Evolutionary conservation across 2,113 vertebrate genomes (phyloP).

Genomic region (Hassar affinis): DNA sequence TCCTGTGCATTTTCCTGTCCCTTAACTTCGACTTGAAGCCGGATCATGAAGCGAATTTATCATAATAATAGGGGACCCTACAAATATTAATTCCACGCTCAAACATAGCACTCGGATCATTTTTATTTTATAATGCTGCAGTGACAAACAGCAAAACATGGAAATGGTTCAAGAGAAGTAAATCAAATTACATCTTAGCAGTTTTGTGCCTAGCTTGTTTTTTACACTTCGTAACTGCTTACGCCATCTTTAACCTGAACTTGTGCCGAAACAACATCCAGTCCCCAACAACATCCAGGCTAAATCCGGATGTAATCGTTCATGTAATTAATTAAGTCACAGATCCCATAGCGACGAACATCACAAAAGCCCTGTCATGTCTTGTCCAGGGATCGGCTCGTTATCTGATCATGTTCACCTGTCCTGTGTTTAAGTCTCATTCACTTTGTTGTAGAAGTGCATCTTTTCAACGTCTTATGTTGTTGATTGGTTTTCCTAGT

Average conservation of each 20-base stretch:
- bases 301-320: too few species aligned
- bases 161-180: background rate
- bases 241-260: background rate
- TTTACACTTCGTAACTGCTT: background rate
- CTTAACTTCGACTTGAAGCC: too few species aligned
- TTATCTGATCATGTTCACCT: background rate
- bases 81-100: background rate
- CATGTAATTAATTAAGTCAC: too few species aligned
- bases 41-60: too few species aligned
- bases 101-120: background rate
- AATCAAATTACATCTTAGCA: background rate
- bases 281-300: too few species aligned
- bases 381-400: background rate
- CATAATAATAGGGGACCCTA: too few species aligned
- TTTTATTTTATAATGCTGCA: too few species aligned
- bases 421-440: background rate
- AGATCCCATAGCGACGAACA: too few species aligned
- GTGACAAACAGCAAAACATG: too few species aligned
- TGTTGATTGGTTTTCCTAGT: background rate
- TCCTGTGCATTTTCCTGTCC: too few species aligned
- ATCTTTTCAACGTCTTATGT: background rate
- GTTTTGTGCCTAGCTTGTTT: background rate
- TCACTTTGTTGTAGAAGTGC: background rate
- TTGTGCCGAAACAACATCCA: too few species aligned
- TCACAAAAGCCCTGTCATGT: background rate